Conservation (phyloP, 2,888 invertebrate species). For the Pristionchus japonicus region DNA sequence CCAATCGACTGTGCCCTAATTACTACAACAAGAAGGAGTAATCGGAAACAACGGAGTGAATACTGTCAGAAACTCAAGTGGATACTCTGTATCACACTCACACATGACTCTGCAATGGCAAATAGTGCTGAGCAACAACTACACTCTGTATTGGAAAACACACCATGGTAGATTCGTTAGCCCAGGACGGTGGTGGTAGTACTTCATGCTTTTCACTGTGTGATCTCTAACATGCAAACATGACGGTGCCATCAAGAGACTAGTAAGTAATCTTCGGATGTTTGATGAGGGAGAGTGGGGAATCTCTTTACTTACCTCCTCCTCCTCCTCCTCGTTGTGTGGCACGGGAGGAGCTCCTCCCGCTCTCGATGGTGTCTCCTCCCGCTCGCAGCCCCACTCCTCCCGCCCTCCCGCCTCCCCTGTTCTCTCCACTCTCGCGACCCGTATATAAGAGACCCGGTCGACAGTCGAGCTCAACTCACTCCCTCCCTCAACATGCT, state of each 20-base stretch:
- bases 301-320: constrained; percentile 15
- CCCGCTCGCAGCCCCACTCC: neutral
- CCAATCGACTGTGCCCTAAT: neutral
- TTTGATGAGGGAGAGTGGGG: constrained; percentile 7
- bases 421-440: constrained; percentile 3
- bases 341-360: neutral
- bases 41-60: neutral
- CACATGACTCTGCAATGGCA: neutral
- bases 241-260: neutral
- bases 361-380: neutral
- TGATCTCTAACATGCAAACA: constrained; percentile 39
- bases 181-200: neutral
- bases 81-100: neutral
- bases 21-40: neutral
- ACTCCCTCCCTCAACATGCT: neutral
- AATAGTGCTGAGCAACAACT: neutral
- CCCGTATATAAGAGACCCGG: constrained; percentile 24
- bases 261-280: constrained; percentile 39
- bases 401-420: neutral
- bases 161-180: neutral
- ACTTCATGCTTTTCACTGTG: constrained; percentile 21
- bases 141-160: neutral
- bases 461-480: neutral
- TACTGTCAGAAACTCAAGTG: neutral
- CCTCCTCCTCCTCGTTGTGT: neutral